phyloP scores from a whole-genome alignment of 2,888 invertebrate species.

The Nineta flava region DNA sequence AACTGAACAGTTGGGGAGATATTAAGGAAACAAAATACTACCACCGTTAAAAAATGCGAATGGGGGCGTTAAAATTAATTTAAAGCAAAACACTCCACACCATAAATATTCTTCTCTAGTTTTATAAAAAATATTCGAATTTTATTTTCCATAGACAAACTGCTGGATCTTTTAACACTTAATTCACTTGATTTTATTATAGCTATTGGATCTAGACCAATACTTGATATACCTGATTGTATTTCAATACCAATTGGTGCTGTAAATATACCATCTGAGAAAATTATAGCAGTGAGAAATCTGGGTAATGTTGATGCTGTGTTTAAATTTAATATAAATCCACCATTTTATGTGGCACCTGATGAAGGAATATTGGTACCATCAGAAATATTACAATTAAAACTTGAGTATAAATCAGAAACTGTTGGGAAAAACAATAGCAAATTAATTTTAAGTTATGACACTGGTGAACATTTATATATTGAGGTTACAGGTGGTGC shows the following conservation, averaged over 20 bases:
- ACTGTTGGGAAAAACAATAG: constrained; percentile 29
- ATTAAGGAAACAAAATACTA: too few relatives aligned
- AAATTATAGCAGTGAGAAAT: constrained; percentile 36
- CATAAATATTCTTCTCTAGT: neutral
- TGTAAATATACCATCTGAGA: constrained; percentile 32
- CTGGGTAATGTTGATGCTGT: constrained; percentile 32
- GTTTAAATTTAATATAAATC: constrained; percentile 28
- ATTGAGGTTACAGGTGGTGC: constrained; percentile 31
- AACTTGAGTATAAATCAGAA: constrained; percentile 33
- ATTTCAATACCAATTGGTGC: constrained; percentile 34
- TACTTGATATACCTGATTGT: constrained; percentile 41
- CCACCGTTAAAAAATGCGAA: too few relatives aligned
- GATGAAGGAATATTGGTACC: constrained; percentile 32
- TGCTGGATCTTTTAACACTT: too few relatives aligned
- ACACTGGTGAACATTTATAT: constrained; percentile 33
- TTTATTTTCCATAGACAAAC: too few relatives aligned
- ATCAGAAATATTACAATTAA: constrained; percentile 31
- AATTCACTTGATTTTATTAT: too few relatives aligned
- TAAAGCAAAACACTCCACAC: too few relatives aligned
- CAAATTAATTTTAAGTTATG: constrained; percentile 23
- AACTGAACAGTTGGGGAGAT: too few relatives aligned
- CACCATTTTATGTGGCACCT: constrained; percentile 36
- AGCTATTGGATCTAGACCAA: constrained; percentile 37
- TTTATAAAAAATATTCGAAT: neutral
- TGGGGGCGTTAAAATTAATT: too few relatives aligned